Conservation (phyloP, 2,888 invertebrate species). For the Cephus pygmeus region DNA sequence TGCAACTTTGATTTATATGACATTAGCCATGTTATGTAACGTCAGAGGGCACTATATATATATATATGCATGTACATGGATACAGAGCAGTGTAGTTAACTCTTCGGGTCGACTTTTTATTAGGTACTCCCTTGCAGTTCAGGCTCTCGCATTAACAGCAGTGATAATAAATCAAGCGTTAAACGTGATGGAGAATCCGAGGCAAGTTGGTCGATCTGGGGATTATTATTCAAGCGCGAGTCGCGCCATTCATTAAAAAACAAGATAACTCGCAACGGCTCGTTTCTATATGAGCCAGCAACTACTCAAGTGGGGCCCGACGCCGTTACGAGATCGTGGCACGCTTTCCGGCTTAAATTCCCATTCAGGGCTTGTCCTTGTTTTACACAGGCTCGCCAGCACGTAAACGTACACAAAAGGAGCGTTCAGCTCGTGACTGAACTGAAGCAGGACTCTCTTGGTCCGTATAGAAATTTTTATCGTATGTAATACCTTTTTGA, state of each 20-base stretch:
- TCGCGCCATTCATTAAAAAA: constrained; percentile 5
- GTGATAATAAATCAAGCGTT: constrained; percentile 30
- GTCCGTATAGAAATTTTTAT: background rate
- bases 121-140: no score
- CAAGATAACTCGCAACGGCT: constrained; percentile 3
- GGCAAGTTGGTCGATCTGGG: constrained; percentile 30
- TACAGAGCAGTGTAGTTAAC: no score
- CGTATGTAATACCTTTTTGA: background rate
- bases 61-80: no score
- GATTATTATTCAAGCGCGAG: constrained; percentile 37
- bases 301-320: background rate
- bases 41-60: no score
- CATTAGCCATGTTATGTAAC: no score
- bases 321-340: background rate
- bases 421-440: constrained; percentile 21
- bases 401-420: constrained; percentile 11
- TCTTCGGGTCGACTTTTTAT: no score
- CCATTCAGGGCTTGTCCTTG: constrained; percentile 12
- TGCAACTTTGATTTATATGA: no score
- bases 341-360: constrained; percentile 8
- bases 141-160: no score
- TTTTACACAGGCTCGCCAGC: background rate
- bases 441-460: constrained; percentile 7
- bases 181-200: constrained; percentile 32
- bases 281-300: background rate